Evolutionary conservation across 1,140 invertebrate species (phyloP), one percentile per base, ranked within the genome.

Genomic region (Cydia amplana): DNA sequence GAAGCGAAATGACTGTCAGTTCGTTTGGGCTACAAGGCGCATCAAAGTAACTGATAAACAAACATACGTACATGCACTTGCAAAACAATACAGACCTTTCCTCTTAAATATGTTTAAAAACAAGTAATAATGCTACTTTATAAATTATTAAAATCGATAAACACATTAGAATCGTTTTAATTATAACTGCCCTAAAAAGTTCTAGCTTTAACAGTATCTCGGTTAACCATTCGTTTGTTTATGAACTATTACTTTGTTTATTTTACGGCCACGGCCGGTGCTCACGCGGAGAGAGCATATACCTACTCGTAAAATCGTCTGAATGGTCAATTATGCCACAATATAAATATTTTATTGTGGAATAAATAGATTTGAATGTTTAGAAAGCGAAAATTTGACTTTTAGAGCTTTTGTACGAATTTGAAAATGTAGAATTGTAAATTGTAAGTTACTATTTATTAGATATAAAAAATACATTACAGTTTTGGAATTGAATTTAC

Each of bases 181-280:
- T 36, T 70, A 12, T 40, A 70, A 70, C 25, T 16, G 16, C 36
- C 32, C 1, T 32, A n/a, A 25, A 64, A 67, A 36, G 65, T 43
- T 43, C 65, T 40, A 23, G 23, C 25, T 70, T 3, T 60, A 70
- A 23, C 32, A 16, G 32, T 67, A 36, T 70, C 65, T 18, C 32
- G 25, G 16, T 70, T 70, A 43, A 10, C 18, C 16, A 18, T 36
- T 70, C 18, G 36, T 32, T 67, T 67, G 28, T 43, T 70, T 70
- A 70, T 70, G 18, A 70, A 36, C 28, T 70, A 43, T 70, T n/a
- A 70, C 10, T 70, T 70, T 36, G 65, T 70, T 70, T 70, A 60
- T 23, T 67, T 70, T 70, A 70, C 16, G 32, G 32, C 32, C 9
- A 23, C 10, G 9, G 16, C n/a, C 16, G 16, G 43, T 40, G 18